phyloP scores from a whole-genome alignment of 2,113 vertebrate genomes.

The Nettapus auritus region DNA sequence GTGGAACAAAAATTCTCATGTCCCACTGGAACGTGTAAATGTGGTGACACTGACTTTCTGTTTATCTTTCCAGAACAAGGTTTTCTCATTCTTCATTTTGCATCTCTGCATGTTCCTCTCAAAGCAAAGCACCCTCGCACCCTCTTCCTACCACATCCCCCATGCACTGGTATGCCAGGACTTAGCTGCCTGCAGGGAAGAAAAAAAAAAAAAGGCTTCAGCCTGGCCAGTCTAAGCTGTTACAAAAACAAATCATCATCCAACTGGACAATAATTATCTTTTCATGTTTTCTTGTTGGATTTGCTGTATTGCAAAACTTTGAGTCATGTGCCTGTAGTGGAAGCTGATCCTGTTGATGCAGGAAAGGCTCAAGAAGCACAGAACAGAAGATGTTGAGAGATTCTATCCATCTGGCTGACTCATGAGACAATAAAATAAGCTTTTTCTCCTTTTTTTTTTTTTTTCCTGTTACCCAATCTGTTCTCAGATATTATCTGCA shows the following conservation, averaged over 20 bases:
- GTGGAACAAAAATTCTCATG: not conserved
- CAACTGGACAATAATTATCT: not conserved
- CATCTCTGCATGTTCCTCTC: not conserved
- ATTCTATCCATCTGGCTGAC: not conserved
- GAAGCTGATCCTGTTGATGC: not conserved
- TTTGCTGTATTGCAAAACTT: conserved; percentile 10
- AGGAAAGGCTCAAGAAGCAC: not conserved
- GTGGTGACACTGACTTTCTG: not conserved
- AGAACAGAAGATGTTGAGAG: not conserved
- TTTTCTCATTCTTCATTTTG: not conserved
- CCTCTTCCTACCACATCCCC: not conserved
- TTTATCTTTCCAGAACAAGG: not conserved
- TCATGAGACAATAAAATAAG: not conserved
- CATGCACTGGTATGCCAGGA: not conserved
- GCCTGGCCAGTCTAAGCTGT: not conserved
- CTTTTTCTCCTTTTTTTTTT: not conserved
- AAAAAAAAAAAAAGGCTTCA: not conserved
- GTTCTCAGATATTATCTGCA: not conserved
- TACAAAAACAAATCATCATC: not conserved
- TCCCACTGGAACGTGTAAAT: not conserved
- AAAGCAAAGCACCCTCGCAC: not conserved
- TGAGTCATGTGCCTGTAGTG: not conserved
- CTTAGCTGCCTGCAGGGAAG: not conserved
- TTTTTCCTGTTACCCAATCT: not conserved
- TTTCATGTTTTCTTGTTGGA: not conserved